Evolutionary conservation across 1,140 invertebrate genomes (phyloP).

Genomic region (Diabrotica virgifera): DNA sequence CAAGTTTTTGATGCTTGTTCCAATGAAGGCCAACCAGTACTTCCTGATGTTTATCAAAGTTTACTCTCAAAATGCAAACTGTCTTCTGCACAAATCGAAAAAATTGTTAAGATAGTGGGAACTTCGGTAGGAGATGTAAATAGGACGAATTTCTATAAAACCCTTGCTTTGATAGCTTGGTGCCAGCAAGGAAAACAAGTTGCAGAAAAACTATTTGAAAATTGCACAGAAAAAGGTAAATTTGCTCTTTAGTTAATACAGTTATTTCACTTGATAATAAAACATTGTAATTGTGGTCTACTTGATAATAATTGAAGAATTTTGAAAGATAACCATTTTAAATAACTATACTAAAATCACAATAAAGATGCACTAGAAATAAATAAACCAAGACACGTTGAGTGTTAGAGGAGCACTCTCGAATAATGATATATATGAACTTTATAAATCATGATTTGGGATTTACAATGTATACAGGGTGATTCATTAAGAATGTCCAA

Average conservation of each 20-base stretch:
- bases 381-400: no score
- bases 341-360: no score
- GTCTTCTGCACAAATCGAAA: conserved; percentile 55
- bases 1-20: conserved; percentile 65
- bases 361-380: no score
- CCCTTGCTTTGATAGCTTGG: conserved; percentile 64
- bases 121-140: conserved; percentile 59
- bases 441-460: no score
- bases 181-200: conserved; percentile 68
- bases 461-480: no score
- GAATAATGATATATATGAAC: no score
- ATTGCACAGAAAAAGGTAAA: conserved; percentile 63
- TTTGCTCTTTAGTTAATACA: neutral
- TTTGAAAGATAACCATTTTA: no score
- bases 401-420: no score
- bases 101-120: conserved; percentile 67
- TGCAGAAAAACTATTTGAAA: conserved; percentile 64
- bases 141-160: conserved; percentile 62
- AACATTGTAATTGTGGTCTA: no score
- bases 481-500: no score
- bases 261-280: no score
- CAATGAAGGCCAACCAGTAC: conserved; percentile 59
- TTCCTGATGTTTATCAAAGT: conserved; percentile 61
- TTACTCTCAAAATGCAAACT: conserved; percentile 62
- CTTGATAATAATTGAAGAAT: no score